phyloP scores from a whole-genome alignment of 2,888 invertebrate genomes.

The Kuschelorhynchus macadamiae region DNA sequence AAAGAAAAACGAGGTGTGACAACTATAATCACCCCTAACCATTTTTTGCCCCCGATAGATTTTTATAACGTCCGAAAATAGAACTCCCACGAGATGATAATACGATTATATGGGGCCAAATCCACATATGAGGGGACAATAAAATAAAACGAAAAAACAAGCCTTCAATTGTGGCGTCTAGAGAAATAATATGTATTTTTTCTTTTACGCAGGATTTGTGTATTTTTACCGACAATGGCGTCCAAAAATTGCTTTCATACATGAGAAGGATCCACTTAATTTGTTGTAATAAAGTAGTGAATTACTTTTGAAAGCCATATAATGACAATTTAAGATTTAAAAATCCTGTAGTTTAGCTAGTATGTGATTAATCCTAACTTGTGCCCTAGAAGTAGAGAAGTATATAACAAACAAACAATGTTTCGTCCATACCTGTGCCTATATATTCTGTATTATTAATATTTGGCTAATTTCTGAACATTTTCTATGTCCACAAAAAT shows the following conservation, averaged over 20 bases:
- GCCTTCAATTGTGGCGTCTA: conserved; percentile 62
- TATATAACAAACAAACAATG: too few relatives aligned
- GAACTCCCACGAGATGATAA: conserved; percentile 58
- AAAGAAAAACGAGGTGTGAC: conserved; percentile 23
- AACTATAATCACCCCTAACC: conserved; percentile 41
- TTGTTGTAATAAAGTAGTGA: too few relatives aligned
- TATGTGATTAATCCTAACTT: neutral
- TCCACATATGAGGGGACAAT: conserved; percentile 64
- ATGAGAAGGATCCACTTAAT: too few relatives aligned
- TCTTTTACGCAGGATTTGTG: conserved; percentile 36
- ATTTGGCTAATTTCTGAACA: too few relatives aligned
- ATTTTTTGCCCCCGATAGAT: conserved; percentile 40
- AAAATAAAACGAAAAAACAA: conserved; percentile 67
- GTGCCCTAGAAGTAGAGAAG: too few relatives aligned
- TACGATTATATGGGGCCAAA: conserved; percentile 66
- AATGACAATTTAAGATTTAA: neutral
- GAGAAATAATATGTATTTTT: conserved; percentile 55
- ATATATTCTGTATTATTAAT: too few relatives aligned
- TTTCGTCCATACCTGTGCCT: too few relatives aligned
- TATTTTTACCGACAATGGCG: conserved; percentile 24
- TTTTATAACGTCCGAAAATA: conserved; percentile 51
- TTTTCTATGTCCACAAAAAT: too few relatives aligned
- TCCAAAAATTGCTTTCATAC: too few relatives aligned
- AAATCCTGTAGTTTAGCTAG: neutral
- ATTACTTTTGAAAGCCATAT: too few relatives aligned